These are phyloP conservation scores for Pandion haliaetus DNA, from an alignment of 2,113 vertebrate genomes.

Conservation along the genomic window DNA sequence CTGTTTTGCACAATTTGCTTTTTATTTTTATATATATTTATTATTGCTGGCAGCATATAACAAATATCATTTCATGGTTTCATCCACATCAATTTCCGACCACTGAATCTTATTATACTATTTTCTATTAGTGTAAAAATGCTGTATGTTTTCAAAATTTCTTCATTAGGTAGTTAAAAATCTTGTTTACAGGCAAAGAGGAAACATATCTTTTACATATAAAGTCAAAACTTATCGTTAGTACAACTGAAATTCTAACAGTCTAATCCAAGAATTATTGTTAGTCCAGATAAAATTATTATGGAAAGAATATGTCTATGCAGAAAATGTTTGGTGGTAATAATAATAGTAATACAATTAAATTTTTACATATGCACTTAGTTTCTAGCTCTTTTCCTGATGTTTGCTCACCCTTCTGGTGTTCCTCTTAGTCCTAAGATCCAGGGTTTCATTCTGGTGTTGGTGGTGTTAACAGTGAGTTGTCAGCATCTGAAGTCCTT, in stretches of 20 bases:
- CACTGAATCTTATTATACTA: background rate
- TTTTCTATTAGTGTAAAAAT: background rate
- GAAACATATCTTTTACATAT: background rate
- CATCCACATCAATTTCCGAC: background rate
- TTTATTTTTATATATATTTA: background rate
- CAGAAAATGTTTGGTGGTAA: background rate
- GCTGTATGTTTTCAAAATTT: background rate
- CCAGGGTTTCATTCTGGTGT: background rate
- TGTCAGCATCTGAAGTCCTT: background rate
- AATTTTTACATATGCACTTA: background rate
- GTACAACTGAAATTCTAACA: background rate
- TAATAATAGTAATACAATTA: background rate
- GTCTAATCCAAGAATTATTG: background rate
- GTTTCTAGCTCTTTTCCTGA: background rate
- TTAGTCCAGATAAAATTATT: background rate
- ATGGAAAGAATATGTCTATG: background rate
- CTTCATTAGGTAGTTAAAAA: background rate
- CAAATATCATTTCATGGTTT: background rate
- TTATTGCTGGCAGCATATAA: background rate
- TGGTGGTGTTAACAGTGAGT: rapidly evolving
- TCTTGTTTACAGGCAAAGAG: background rate
- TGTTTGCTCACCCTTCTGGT: background rate
- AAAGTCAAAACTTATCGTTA: background rate
- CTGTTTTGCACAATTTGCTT: background rate
- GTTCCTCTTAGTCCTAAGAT: background rate